Evolutionary conservation across 2,888 invertebrate species (phyloP).

Genomic region (Ceraclea dissimilis): DNA sequence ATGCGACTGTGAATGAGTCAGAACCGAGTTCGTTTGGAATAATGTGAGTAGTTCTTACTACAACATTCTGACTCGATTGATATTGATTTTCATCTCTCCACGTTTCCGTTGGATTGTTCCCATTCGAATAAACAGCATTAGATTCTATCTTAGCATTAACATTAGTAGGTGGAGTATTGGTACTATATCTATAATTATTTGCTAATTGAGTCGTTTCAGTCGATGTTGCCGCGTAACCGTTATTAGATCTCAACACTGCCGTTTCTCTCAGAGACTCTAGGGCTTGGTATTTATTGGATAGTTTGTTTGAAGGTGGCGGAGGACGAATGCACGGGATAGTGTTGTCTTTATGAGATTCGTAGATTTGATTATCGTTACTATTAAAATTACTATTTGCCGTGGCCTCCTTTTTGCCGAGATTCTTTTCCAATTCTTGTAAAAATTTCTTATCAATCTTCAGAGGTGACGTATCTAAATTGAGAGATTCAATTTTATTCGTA

Average conservation of each 20-base stretch:
- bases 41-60: slow-evolving; percentile 6
- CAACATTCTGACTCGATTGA: slow-evolving; percentile 5
- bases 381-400: slow-evolving; percentile 38
- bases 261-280: slow-evolving; percentile 21
- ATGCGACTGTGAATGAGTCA: slow-evolving; percentile 34
- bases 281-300: slow-evolving; percentile 27
- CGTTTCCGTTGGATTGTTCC: background rate
- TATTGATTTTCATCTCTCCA: slow-evolving; percentile 13
- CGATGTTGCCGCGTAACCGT: slow-evolving; percentile 4
- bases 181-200: slow-evolving; percentile 19
- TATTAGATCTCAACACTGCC: slow-evolving; percentile 6
- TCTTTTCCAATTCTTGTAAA: slow-evolving; percentile 58
- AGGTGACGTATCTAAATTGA: slow-evolving; percentile 14
- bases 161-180: slow-evolving; percentile 18
- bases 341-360: slow-evolving; percentile 10
- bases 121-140: slow-evolving; percentile 1
- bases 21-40: background rate
- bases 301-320: slow-evolving; percentile 32
- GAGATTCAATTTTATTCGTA: slow-evolving; percentile 14
- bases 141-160: slow-evolving; percentile 3
- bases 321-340: slow-evolving; percentile 19
- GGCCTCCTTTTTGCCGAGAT: slow-evolving; percentile 43
- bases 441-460: slow-evolving; percentile 47
- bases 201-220: slow-evolving; percentile 12
- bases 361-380: slow-evolving; percentile 26